A percentile compares a stretch with the other conserved stretches of the same genome.
These are phyloP conservation scores for Diaperis boleti DNA, from an alignment of 2,888 invertebrate genomes.

Conservation along the genomic window DNA sequence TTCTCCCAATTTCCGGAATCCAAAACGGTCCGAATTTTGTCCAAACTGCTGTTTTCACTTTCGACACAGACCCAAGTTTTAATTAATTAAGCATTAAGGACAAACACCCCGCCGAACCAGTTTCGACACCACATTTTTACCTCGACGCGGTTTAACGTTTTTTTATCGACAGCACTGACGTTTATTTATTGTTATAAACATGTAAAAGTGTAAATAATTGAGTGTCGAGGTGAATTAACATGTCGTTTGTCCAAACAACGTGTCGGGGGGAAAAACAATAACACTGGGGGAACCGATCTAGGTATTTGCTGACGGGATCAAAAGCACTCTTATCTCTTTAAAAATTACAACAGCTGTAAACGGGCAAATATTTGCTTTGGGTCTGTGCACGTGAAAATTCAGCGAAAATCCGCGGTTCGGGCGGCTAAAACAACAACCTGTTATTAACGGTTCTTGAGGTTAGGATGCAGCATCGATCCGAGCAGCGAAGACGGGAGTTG, in stretches of 20 bases:
- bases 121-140: constrained; percentile 14
- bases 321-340: not conserved
- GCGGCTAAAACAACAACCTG: constrained; percentile 38
- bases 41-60: constrained; percentile 20
- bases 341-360: constrained; percentile 3
- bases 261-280: constrained; percentile 5
- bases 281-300: not conserved
- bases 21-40: not conserved
- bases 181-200: constrained; percentile 32
- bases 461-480: constrained; percentile 20
- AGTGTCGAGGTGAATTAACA: constrained; percentile 29
- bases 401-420: not conserved
- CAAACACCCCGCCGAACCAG: constrained; percentile 30
- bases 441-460: constrained; percentile 42
- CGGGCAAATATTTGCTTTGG: constrained; percentile 15
- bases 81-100: constrained; percentile 26
- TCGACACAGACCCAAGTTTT: constrained; percentile 16
- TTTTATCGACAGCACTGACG: constrained; percentile 10
- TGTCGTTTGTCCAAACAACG: constrained; percentile 16
- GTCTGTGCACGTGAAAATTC: not conserved
- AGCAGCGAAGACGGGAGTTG: constrained; percentile 14
- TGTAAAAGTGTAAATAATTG: constrained; percentile 29
- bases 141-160: not conserved
- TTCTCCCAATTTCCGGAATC: constrained; percentile 2
- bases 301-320: not conserved